Evolutionary conservation across 2,888 invertebrate genomes (phyloP).

Genomic region (Carpatolechia fugitivella): DNA sequence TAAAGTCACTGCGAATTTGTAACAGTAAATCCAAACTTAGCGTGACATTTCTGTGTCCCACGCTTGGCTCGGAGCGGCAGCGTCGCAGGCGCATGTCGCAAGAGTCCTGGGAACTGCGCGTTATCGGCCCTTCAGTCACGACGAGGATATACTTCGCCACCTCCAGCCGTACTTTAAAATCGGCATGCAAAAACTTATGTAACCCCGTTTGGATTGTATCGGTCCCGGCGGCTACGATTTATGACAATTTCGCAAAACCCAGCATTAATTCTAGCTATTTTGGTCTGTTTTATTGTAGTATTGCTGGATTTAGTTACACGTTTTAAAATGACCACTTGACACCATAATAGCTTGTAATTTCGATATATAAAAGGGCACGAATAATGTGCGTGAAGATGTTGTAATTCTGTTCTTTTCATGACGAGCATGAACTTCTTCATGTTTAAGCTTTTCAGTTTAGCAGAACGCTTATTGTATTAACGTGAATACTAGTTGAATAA

Average conservation of each 20-base stretch:
- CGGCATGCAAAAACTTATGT: conserved; percentile 45
- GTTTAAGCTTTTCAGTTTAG: too few species aligned
- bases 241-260: conserved; percentile 39
- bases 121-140: conserved; percentile 62
- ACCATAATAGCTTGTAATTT: too few species aligned
- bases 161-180: conserved; percentile 5
- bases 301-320: too few species aligned
- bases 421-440: not conserved
- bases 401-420: too few species aligned
- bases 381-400: too few species aligned
- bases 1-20: conserved; percentile 4
- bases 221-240: conserved; percentile 52
- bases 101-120: conserved; percentile 53
- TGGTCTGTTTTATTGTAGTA: not conserved
- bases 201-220: conserved; percentile 49
- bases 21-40: conserved; percentile 2
- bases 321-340: too few species aligned
- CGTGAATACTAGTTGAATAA: conserved; percentile 6
- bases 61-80: conserved; percentile 17
- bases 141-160: conserved; percentile 43
- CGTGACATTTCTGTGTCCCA: conserved; percentile 10
- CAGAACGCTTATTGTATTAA: not conserved
- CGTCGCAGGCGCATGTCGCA: conserved; percentile 48
- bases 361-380: too few species aligned
- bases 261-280: not conserved